Percentiles rank a stretch among this genome's conserved stretches.
Evolutionary conservation across 2,888 invertebrate genomes (phyloP).

Genomic region (Synergus gifuensis): DNA sequence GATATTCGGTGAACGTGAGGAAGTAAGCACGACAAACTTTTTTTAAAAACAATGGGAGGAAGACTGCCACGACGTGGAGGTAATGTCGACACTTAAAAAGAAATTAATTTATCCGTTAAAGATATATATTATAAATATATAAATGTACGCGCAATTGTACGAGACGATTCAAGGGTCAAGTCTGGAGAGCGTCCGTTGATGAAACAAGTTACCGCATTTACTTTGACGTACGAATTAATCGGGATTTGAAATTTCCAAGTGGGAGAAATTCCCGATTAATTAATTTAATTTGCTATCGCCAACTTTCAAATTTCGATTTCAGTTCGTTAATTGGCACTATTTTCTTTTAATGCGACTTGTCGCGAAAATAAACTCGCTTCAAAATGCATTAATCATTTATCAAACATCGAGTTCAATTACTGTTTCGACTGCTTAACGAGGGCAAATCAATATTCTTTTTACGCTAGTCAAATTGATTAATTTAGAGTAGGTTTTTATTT

Average conservation of each 20-base stretch:
- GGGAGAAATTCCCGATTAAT: constrained; percentile 43
- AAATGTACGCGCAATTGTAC: constrained; percentile 38
- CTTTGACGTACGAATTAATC: constrained; percentile 30
- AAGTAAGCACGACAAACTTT: constrained; percentile 42
- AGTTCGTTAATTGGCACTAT: background rate
- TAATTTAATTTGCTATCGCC: constrained; percentile 45
- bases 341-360: background rate
- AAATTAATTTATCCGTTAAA: constrained; percentile 47
- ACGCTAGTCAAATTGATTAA: constrained; percentile 28
- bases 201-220: constrained; percentile 36
- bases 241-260: constrained; percentile 39
- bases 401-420: background rate
- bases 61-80: constrained; percentile 47
- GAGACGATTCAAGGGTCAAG: constrained; percentile 36
- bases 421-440: background rate
- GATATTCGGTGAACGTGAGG: constrained; percentile 43
- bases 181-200: constrained; percentile 47
- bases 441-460: constrained; percentile 1
- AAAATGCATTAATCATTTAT: background rate
- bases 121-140: constrained; percentile 34
- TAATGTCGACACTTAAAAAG: constrained; percentile 57
- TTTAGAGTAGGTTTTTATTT: constrained; percentile 35
- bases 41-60: constrained; percentile 49
- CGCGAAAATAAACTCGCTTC: background rate
- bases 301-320: background rate